phyloP scores from a whole-genome alignment of 1,140 invertebrate genomes.

The Dufourea novaeangliae region DNA sequence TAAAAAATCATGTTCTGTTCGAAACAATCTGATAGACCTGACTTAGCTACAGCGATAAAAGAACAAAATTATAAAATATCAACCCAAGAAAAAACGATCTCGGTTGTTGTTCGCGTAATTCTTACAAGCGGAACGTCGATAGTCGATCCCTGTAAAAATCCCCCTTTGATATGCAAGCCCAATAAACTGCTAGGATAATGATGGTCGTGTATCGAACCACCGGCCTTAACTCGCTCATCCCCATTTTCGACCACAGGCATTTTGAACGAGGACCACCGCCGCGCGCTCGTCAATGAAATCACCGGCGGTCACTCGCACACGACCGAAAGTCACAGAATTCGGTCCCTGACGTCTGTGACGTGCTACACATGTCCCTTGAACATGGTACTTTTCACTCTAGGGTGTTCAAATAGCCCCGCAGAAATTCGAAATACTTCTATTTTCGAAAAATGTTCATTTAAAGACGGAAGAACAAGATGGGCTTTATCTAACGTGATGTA shows the following conservation, averaged over 20 bases:
- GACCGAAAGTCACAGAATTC: slow-evolving; percentile 43
- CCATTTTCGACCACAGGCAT: slow-evolving; percentile 46
- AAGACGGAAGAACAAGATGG: too few species aligned
- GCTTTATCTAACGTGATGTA: too few species aligned
- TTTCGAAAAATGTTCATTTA: not conserved
- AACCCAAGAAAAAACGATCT: too few species aligned
- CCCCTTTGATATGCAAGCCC: slow-evolving; percentile 37
- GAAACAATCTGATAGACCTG: too few species aligned
- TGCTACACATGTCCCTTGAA: not conserved
- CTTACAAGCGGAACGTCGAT: not conserved
- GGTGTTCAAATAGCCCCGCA: not conserved
- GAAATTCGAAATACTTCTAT: not conserved
- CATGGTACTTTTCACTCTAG: not conserved
- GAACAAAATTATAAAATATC: too few species aligned
- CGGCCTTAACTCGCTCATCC: slow-evolving; percentile 47
- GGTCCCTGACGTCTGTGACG: not conserved
- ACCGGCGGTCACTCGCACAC: slow-evolving; percentile 35
- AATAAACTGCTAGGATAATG: slow-evolving; percentile 44
- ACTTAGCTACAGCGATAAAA: too few species aligned
- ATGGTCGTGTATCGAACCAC: slow-evolving; percentile 47
- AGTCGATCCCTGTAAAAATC: not conserved
- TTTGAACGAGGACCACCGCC: slow-evolving; percentile 38
- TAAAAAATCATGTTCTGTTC: too few species aligned
- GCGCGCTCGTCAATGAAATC: slow-evolving; percentile 48
- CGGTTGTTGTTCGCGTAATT: not conserved